phyloP scores from a whole-genome alignment of 2,888 invertebrate genomes.

The Drosophila nigricruria region DNA sequence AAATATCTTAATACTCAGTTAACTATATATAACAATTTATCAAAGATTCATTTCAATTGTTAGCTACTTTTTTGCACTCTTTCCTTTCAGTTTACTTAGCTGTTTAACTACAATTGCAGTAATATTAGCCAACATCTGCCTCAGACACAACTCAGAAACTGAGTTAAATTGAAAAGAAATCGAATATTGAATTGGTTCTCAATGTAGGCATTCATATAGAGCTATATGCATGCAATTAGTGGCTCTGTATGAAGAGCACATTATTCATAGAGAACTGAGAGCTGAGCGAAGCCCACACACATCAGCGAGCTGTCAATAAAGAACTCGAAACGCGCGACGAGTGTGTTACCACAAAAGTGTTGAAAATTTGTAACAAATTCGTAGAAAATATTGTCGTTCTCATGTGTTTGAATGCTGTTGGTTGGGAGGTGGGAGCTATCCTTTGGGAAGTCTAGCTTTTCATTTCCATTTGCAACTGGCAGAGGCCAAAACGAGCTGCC shows the following conservation, averaged over 20 bases:
- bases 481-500: conserved; percentile 12
- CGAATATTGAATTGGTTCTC: neutral
- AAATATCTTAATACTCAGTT: too few relatives aligned
- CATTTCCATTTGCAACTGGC: conserved; percentile 31
- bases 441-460: conserved; percentile 7
- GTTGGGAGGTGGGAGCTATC: neutral
- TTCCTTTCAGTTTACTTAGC: neutral
- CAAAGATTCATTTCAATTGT: too few relatives aligned
- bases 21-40: too few relatives aligned
- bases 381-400: conserved; percentile 42
- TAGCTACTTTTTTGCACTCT: neutral
- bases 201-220: neutral
- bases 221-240: conserved; percentile 9
- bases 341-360: conserved; percentile 61
- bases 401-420: conserved; percentile 38
- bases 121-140: neutral
- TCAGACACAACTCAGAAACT: neutral
- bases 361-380: conserved; percentile 59
- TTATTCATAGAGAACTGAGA: neutral
- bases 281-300: conserved; percentile 2
- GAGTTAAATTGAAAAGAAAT: neutral
- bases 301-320: conserved; percentile 48
- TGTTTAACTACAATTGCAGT: neutral
- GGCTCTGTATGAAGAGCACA: neutral
- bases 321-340: conserved; percentile 39